phyloP scores from a whole-genome alignment of 2,888 invertebrate species.

The Drosophila limbata region DNA sequence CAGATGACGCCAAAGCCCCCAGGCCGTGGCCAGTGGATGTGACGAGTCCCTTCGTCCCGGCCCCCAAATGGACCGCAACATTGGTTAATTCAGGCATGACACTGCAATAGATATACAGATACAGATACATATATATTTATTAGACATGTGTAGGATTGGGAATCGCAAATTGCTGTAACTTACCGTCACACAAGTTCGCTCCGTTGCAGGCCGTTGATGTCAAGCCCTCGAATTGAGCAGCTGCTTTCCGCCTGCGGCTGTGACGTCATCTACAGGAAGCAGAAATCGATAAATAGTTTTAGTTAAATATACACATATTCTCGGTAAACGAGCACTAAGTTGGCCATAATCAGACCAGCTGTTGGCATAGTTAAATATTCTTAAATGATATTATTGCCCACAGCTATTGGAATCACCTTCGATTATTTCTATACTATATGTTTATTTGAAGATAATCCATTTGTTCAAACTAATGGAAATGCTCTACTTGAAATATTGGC shows the following conservation, averaged over 20 bases:
- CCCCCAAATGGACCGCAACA: conserved; percentile 36
- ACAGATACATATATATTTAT: neutral
- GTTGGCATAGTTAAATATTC: conserved; percentile 32
- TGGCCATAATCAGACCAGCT: conserved; percentile 3
- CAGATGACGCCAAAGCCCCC: conserved; percentile 68
- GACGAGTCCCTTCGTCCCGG: neutral
- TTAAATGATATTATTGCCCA: conserved; percentile 26
- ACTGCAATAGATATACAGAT: conserved; percentile 37
- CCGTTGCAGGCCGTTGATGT: conserved; percentile 10
- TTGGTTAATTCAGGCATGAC: conserved; percentile 30
- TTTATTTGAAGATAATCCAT: conserved; percentile 27
- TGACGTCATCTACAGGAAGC: conserved; percentile 73
- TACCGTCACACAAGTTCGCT: conserved; percentile 44
- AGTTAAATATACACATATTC: conserved; percentile 4
- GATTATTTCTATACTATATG: conserved; percentile 5
- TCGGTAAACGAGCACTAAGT: neutral
- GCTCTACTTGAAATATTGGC: conserved; percentile 36
- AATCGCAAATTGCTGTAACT: conserved; percentile 33
- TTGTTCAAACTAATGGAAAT: conserved; percentile 29
- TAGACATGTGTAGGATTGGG: neutral
- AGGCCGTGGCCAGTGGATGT: conserved; percentile 11
- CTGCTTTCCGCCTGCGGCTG: conserved; percentile 45
- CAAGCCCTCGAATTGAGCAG: conserved; percentile 47
- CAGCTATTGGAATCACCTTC: conserved; percentile 12
- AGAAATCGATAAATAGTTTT: conserved; percentile 28